Percentiles rank a stretch among this genome's conserved stretches.
phyloP scores from a whole-genome alignment of 1,140 invertebrate genomes.

The Ridgeia piscesae region DNA sequence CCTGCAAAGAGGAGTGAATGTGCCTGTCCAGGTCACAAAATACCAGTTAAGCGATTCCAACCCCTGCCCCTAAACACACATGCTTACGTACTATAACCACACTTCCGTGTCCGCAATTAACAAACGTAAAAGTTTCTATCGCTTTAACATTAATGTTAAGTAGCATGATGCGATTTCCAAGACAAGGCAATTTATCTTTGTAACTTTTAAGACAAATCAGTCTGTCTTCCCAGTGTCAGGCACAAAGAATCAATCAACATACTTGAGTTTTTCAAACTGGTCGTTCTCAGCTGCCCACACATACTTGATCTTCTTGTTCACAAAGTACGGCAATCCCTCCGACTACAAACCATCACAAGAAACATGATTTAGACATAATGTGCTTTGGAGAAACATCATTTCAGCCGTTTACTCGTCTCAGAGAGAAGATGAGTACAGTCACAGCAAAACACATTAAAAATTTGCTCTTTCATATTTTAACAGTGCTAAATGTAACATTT shows the following conservation, averaged over 20 bases:
- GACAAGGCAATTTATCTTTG: too few species aligned
- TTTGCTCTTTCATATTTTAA: too few species aligned
- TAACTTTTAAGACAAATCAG: conserved; percentile 9
- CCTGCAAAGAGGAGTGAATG: too few species aligned
- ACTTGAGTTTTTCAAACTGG: conserved; percentile 45
- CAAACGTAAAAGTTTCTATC: conserved; percentile 39
- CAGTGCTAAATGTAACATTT: too few species aligned
- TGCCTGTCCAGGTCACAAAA: too few species aligned
- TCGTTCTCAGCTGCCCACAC: conserved; percentile 42
- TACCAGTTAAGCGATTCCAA: too few species aligned
- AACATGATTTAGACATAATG: background rate
- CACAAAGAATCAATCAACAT: conserved; percentile 22
- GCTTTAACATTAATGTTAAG: background rate
- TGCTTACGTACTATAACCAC: background rate
- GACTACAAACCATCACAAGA: background rate
- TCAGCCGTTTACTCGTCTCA: too few species aligned
- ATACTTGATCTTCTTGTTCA: conserved; percentile 50
- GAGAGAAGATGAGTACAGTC: too few species aligned
- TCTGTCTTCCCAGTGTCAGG: background rate
- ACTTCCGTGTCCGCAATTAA: conserved; percentile 60
- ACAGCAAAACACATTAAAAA: too few species aligned
- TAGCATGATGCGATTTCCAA: too few species aligned
- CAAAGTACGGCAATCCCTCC: conserved; percentile 37
- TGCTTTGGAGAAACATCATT: too few species aligned
- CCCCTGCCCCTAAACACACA: too few species aligned